Conservation (phyloP, 2,797 vertebrate species). For the Thripadectes ignobilis region DNA sequence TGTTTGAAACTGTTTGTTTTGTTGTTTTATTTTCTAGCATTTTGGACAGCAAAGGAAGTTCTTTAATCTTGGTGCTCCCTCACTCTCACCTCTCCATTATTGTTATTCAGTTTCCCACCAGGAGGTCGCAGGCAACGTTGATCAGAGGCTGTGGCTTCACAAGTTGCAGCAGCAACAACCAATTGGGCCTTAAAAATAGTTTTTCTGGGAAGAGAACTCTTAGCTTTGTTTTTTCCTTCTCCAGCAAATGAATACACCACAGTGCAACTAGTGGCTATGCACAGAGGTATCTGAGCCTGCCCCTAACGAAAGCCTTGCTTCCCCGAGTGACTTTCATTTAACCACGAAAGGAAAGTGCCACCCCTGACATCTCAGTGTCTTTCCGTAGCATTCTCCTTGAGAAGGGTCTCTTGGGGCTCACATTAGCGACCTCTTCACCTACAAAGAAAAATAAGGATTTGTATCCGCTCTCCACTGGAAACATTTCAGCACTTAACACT, state of each 20-base stretch:
- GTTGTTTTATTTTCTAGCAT: background rate
- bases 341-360: background rate
- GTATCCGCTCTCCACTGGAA: constrained; percentile 13
- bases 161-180: background rate
- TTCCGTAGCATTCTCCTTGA: background rate
- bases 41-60: background rate
- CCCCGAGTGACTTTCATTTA: background rate
- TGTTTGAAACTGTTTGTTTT: background rate
- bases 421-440: constrained; percentile 1
- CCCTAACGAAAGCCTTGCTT: background rate
- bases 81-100: constrained; percentile 10
- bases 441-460: constrained; percentile 13
- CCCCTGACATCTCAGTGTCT: constrained; percentile 6
- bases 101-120: background rate
- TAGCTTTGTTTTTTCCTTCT: background rate
- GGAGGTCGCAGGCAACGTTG: background rate
- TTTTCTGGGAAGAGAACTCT: background rate
- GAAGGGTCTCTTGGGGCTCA: background rate
- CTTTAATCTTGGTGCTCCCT: constrained; percentile 14
- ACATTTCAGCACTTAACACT: constrained; percentile 4
- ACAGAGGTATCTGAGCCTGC: background rate
- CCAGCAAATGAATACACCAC: background rate
- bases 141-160: constrained; percentile 16
- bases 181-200: constrained; percentile 41
- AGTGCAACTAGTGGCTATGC: background rate